Conservation (phyloP, 1,140 invertebrate genomes). For the Zaprionus vittiger region DNA sequence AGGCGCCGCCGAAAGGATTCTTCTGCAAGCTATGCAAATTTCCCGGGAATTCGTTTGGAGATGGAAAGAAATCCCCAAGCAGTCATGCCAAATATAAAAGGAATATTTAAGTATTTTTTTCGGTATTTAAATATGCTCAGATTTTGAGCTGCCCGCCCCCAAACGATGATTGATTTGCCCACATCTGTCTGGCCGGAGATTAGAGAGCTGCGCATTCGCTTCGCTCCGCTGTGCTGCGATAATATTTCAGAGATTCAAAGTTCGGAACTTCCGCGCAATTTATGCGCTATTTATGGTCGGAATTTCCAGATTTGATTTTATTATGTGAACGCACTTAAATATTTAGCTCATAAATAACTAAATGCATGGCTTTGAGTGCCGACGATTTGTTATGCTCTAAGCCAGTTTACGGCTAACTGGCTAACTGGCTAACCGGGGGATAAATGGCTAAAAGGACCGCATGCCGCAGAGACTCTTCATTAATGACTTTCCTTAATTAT, state of each 20-base stretch:
- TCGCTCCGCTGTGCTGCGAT: neutral
- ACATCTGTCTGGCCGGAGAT: constrained; percentile 15
- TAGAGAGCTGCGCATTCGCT: neutral
- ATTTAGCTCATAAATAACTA: constrained; percentile 40
- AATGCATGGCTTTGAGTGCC: constrained; percentile 7
- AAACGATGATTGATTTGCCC: constrained; percentile 19
- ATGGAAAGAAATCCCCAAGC: neutral
- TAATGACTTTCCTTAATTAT: constrained; percentile 43
- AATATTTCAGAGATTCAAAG: constrained; percentile 21
- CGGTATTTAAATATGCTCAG: constrained; percentile 3
- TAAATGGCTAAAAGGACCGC: constrained; percentile 8
- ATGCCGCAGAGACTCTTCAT: constrained; percentile 21
- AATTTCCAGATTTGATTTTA: constrained; percentile 30
- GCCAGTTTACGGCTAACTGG: constrained; percentile 16
- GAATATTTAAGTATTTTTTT: constrained; percentile 10
- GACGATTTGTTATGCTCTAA: constrained; percentile 31
- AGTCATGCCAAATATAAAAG: neutral
- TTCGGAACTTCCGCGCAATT: constrained; percentile 20
- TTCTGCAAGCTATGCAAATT: neutral
- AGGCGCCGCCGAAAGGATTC: neutral
- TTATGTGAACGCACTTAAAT: constrained; percentile 25
- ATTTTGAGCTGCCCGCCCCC: neutral
- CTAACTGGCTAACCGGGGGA: neutral
- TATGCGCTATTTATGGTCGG: constrained; percentile 22
- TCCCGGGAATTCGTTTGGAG: neutral